A percentile compares a stretch with the other conserved stretches of the same genome.
Evolutionary conservation across 2,888 invertebrate species (phyloP).

Genomic region (Blastobasis lacticolella): DNA sequence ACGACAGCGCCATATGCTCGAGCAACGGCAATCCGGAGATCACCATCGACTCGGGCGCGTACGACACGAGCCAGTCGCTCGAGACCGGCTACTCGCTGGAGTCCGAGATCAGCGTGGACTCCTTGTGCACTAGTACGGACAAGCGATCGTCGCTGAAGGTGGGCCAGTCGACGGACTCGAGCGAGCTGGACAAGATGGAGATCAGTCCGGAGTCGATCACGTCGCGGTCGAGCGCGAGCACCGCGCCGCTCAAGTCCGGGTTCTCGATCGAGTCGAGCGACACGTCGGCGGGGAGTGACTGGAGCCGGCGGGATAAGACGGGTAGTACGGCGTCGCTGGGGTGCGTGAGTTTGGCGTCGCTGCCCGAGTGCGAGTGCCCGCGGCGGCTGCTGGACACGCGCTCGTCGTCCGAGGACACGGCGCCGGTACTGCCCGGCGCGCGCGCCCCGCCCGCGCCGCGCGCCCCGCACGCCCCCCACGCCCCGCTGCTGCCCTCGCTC

Average conservation of each 20-base stretch:
- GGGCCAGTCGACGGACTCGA: conserved; percentile 79
- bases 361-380: conserved; percentile 77
- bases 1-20: conserved; percentile 63
- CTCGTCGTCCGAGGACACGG: conserved; percentile 76
- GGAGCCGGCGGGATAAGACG: conserved; percentile 74
- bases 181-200: conserved; percentile 76
- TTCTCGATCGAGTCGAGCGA: conserved; percentile 78
- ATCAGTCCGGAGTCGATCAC: conserved; percentile 69
- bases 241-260: conserved; percentile 70
- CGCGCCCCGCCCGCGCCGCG: conserved; percentile 58
- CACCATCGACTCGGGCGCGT: conserved; percentile 63
- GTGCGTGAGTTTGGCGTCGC: conserved; percentile 78
- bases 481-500: conserved; percentile 58
- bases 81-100: conserved; percentile 70
- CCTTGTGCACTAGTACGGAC: conserved; percentile 70
- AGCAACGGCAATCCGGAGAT: conserved; percentile 69
- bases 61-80: conserved; percentile 65
- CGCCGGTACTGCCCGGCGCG: conserved; percentile 50
- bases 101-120: conserved; percentile 75
- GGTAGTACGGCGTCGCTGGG: conserved; percentile 76
- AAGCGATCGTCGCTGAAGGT: conserved; percentile 75
- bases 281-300: conserved; percentile 75
- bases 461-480: conserved; percentile 54
- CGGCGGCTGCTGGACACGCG: conserved; percentile 70
- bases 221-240: conserved; percentile 65